phyloP scores from a whole-genome alignment of 2,888 invertebrate species.

The Mesorhabditis belari region DNA sequence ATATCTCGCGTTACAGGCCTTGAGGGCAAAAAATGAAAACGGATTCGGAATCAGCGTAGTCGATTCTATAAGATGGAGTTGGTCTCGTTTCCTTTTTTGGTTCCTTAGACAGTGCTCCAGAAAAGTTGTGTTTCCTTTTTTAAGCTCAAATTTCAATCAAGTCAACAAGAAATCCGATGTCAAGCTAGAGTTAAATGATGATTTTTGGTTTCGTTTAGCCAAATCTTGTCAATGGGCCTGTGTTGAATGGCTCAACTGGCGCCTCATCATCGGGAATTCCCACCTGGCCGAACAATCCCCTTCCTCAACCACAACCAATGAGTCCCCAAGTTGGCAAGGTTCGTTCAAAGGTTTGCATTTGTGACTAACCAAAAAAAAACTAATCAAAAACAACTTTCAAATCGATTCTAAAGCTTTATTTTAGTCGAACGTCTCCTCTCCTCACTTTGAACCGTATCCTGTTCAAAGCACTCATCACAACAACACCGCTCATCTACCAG shows the following conservation, averaged over 20 bases:
- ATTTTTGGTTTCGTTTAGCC: background rate
- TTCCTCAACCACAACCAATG: constrained; percentile 3
- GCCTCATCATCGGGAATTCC: background rate
- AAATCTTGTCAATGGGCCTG: background rate
- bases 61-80: too few species aligned
- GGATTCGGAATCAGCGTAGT: too few species aligned
- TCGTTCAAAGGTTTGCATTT: too few species aligned
- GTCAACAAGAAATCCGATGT: background rate
- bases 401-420: constrained; percentile 13
- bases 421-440: constrained; percentile 27
- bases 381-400: too few species aligned
- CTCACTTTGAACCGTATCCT: constrained; percentile 43
- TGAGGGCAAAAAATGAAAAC: too few species aligned
- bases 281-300: constrained; percentile 5
- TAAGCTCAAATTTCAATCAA: too few species aligned
- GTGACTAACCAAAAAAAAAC: too few species aligned
- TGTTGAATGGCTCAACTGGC: background rate
- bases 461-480: constrained; percentile 18
- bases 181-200: background rate
- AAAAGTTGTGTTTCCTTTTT: too few species aligned
- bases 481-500: constrained; percentile 9
- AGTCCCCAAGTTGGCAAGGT: constrained; percentile 9
- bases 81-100: too few species aligned
- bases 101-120: too few species aligned
- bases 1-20: too few species aligned